Evolutionary conservation across 2,113 vertebrate genomes (phyloP).

Genomic region (cattle (Bos taurus)): DNA sequence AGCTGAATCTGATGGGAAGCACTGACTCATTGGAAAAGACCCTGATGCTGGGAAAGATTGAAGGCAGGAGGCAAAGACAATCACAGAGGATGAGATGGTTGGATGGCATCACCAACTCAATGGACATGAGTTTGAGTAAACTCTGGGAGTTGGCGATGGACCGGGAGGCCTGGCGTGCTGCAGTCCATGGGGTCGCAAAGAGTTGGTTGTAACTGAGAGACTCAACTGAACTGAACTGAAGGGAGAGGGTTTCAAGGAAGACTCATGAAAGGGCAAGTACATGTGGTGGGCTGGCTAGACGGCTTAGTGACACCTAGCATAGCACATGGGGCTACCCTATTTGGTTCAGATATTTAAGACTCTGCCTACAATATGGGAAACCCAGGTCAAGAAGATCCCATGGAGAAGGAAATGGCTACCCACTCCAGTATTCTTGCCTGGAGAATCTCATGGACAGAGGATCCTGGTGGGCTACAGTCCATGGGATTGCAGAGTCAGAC

Average conservation of each 20-base stretch:
- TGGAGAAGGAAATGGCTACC: not conserved
- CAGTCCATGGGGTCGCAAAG: not conserved
- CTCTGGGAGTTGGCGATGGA: fast-evolving
- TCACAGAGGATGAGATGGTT: not conserved
- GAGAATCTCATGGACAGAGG: not conserved
- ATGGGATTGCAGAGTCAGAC: not conserved
- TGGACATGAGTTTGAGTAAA: not conserved
- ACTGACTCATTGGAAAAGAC: not conserved
- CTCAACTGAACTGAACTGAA: not conserved
- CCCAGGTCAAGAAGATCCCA: not conserved
- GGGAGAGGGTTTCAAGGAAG: not conserved
- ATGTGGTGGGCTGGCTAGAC: not conserved
- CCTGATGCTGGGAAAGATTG: not conserved
- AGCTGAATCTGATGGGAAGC: not conserved
- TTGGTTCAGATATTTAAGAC: not conserved
- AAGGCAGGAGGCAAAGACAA: not conserved
- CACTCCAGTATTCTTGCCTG: not conserved
- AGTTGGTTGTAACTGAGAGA: not conserved
- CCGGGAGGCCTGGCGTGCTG: not conserved
- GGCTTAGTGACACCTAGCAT: not conserved
- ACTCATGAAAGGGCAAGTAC: not conserved
- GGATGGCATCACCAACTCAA: not conserved
- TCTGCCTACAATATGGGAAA: not conserved
- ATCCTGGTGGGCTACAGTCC: not conserved
- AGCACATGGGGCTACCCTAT: not conserved